These are phyloP conservation scores for Notodonta ziczac DNA, from an alignment of 2,888 invertebrate species.

Conservation along the genomic window DNA sequence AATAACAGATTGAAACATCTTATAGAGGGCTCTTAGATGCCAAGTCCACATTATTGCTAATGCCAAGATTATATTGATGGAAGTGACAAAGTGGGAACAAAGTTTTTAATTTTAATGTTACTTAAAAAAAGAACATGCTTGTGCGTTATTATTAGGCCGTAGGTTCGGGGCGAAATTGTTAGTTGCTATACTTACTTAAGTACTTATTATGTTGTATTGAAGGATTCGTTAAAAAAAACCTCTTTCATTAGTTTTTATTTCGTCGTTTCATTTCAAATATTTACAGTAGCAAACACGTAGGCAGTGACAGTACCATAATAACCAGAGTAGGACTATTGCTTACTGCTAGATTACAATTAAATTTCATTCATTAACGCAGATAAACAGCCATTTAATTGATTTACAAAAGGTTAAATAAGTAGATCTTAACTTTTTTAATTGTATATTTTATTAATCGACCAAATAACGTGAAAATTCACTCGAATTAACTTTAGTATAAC, in stretches of 20 bases:
- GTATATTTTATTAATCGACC: too few relatives aligned
- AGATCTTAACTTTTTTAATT: too few relatives aligned
- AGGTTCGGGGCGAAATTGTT: too few relatives aligned
- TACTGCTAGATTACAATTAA: slow-evolving; percentile 20
- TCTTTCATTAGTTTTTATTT: slow-evolving; percentile 19
- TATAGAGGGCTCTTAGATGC: background rate
- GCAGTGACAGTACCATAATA: slow-evolving; percentile 49
- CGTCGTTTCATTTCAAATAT: slow-evolving; percentile 32
- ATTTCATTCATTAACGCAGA: background rate
- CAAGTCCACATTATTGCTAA: slow-evolving; percentile 1
- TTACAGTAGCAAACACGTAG: slow-evolving; percentile 41
- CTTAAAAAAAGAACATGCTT: too few relatives aligned
- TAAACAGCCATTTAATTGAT: background rate
- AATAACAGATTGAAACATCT: background rate
- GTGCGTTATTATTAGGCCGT: too few relatives aligned
- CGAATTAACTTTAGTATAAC: slow-evolving; percentile 5
- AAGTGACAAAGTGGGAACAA: too few relatives aligned
- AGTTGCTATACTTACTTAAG: too few relatives aligned
- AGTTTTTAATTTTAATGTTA: too few relatives aligned
- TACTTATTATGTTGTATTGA: too few relatives aligned
- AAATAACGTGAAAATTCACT: too few relatives aligned
- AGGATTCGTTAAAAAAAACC: background rate
- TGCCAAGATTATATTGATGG: background rate
- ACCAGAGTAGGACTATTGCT: slow-evolving; percentile 17
- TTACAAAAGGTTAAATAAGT: background rate